phyloP scores from a whole-genome alignment of 2,113 vertebrate genomes.

The Picathartes gymnocephalus region DNA sequence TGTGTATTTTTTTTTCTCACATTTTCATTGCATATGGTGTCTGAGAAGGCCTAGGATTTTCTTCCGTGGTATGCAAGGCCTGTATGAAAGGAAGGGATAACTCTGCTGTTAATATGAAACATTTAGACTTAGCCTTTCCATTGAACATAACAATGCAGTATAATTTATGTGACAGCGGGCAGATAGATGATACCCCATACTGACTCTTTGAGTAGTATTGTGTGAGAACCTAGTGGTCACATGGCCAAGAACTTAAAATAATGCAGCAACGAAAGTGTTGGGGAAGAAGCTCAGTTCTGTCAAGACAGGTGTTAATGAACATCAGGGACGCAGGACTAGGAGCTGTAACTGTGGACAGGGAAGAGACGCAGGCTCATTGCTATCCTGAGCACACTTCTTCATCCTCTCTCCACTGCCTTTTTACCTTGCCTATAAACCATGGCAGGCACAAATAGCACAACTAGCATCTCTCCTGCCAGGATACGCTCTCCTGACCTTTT shows the following conservation, averaged over 20 bases:
- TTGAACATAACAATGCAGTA: neutral
- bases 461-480: neutral
- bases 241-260: neutral
- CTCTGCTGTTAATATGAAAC: neutral
- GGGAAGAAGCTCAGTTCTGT: neutral
- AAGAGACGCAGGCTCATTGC: neutral
- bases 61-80: neutral
- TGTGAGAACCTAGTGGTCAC: neutral
- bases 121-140: neutral
- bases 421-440: neutral
- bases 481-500: neutral
- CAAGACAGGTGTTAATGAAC: neutral
- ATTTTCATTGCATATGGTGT: neutral
- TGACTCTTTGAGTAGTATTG: neutral
- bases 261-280: neutral
- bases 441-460: neutral
- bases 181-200: neutral
- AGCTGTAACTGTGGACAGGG: neutral
- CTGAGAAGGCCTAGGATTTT: neutral
- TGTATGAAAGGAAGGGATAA: neutral
- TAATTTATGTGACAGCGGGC: neutral
- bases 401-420: neutral
- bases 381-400: neutral
- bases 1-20: neutral
- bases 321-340: neutral